These are phyloP conservation scores for Pempheris klunzingeri DNA, from an alignment of 2,797 vertebrate species.

Conservation along the genomic window DNA sequence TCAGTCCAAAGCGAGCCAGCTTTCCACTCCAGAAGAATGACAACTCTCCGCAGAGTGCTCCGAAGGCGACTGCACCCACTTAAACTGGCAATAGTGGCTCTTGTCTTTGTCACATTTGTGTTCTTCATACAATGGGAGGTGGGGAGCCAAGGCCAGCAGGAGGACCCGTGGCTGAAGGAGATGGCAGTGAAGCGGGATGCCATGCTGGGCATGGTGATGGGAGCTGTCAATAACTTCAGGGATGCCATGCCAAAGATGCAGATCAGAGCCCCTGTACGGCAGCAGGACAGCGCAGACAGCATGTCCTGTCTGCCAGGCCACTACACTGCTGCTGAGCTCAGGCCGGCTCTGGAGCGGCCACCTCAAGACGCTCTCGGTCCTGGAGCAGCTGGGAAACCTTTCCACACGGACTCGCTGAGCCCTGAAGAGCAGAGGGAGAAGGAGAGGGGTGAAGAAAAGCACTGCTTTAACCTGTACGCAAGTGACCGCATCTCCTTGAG, in stretches of 20 bases:
- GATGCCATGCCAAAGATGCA: slow-evolving; percentile 97
- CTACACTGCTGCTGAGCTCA: slow-evolving; percentile 92
- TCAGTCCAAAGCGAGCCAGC: slow-evolving; percentile 50
- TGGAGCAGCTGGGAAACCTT: slow-evolving; percentile 94
- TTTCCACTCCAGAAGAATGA: slow-evolving; percentile 85
- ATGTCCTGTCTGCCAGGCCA: slow-evolving; percentile 90
- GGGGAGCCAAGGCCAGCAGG: slow-evolving; percentile 87
- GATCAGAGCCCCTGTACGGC: slow-evolving; percentile 92
- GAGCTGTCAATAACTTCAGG: slow-evolving; percentile 96
- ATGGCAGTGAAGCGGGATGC: slow-evolving; percentile 89
- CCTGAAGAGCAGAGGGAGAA: slow-evolving; percentile 93
- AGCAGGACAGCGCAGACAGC: slow-evolving; percentile 77
- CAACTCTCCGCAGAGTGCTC: slow-evolving; percentile 86
- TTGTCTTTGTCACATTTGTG: slow-evolving; percentile 93
- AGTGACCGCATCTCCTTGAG: slow-evolving; percentile 98
- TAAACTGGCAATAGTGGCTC: slow-evolving; percentile 89
- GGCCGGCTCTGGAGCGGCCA: slow-evolving; percentile 90
- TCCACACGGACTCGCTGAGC: slow-evolving; percentile 88
- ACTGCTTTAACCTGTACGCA: slow-evolving; percentile 97
- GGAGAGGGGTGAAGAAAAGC: slow-evolving; percentile 92
- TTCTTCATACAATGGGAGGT: slow-evolving; percentile 98
- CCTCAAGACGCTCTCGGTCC: slow-evolving; percentile 91
- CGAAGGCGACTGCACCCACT: slow-evolving; percentile 90
- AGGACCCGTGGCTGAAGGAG: slow-evolving; percentile 90
- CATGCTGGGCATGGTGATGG: slow-evolving; percentile 93